Percentiles rank a stretch among this genome's conserved stretches.
phyloP scores from a whole-genome alignment of 2,888 invertebrate genomes.

The Eledona agricola region DNA sequence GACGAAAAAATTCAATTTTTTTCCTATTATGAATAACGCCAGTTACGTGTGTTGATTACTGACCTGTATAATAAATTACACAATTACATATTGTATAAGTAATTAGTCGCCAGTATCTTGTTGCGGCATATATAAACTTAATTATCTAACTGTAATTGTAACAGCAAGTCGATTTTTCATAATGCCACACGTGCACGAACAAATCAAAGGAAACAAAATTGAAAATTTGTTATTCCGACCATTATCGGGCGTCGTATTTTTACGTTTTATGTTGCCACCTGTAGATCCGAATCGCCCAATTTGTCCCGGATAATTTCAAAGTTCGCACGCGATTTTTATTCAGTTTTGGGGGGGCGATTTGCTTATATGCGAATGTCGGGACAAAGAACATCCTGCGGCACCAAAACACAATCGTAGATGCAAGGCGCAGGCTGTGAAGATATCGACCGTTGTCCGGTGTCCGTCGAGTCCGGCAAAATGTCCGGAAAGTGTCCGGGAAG shows the following conservation, averaged over 20 bases:
- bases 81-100: slow-evolving; percentile 21
- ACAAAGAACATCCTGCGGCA: slow-evolving; percentile 11
- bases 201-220: background rate
- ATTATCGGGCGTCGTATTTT: slow-evolving; percentile 40
- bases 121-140: slow-evolving; percentile 21
- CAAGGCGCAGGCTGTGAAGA: slow-evolving; percentile 53
- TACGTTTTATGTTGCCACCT: slow-evolving; percentile 48
- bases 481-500: slow-evolving; percentile 45
- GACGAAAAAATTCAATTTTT: slow-evolving; percentile 8
- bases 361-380: background rate
- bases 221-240: slow-evolving; percentile 44
- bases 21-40: slow-evolving; percentile 10
- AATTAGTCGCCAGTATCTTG: slow-evolving; percentile 25
- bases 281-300: slow-evolving; percentile 47
- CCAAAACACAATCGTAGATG: slow-evolving; percentile 36
- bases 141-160: slow-evolving; percentile 34
- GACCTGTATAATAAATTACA: slow-evolving; percentile 32
- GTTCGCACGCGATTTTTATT: too few relatives aligned
- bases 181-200: slow-evolving; percentile 7
- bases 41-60: slow-evolving; percentile 31
- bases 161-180: slow-evolving; percentile 28
- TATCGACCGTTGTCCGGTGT: slow-evolving; percentile 53
- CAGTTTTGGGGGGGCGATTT: too few relatives aligned
- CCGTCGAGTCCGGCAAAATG: slow-evolving; percentile 51
- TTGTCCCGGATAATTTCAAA: slow-evolving; percentile 33